phyloP scores from a whole-genome alignment of 2,113 vertebrate species.

The Sander lucioperca region DNA sequence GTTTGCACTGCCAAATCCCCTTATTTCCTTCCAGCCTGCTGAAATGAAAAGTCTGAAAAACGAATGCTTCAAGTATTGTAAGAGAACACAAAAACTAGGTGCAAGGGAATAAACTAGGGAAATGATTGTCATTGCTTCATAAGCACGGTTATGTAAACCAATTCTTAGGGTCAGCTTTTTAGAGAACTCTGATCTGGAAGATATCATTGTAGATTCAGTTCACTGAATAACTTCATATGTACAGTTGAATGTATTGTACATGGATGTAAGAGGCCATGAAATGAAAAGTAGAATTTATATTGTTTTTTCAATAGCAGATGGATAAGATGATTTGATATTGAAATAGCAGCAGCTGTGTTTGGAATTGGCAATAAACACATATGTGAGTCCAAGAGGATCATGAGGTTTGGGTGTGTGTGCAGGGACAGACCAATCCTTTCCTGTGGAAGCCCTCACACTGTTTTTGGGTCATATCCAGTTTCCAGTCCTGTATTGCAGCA shows the following conservation, averaged over 20 bases:
- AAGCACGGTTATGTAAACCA: background rate
- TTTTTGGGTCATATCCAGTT: constrained; percentile 53
- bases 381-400: constrained; percentile 19
- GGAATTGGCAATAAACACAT: constrained; percentile 1
- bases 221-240: background rate
- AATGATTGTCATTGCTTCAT: background rate
- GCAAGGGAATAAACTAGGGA: background rate
- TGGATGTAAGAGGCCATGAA: background rate
- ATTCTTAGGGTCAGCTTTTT: background rate
- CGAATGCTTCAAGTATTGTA: background rate
- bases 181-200: background rate
- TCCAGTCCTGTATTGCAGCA: constrained; percentile 39
- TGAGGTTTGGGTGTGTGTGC: constrained; percentile 17
- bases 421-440: constrained; percentile 46
- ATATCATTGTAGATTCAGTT: background rate
- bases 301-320: background rate
- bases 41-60: constrained; percentile 17
- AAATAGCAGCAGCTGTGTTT: constrained; percentile 42
- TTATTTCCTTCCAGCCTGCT: constrained; percentile 7
- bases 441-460: constrained; percentile 61
- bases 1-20: background rate
- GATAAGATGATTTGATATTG: background rate
- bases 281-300: background rate
- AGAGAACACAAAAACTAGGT: background rate
- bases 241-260: background rate